Evolutionary conservation across 2,113 vertebrate genomes (phyloP).

Genomic region (Mesembrinibis cayennensis): DNA sequence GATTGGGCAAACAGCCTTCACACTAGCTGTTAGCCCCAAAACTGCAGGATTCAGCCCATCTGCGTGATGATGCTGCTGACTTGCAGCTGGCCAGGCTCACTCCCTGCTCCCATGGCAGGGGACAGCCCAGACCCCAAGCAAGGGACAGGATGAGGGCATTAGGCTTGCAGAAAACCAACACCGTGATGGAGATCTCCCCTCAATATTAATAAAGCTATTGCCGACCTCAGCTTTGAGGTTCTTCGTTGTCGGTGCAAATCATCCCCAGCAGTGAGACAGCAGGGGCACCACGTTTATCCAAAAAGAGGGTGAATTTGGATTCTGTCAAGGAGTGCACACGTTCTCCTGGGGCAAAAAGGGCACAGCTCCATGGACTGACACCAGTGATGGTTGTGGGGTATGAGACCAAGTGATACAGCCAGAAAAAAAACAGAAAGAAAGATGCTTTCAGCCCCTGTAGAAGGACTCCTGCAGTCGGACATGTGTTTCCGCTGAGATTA

Average conservation of each 20-base stretch:
- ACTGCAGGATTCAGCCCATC: background rate
- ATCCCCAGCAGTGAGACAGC: background rate
- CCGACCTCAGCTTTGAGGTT: background rate
- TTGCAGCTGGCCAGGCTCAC: background rate
- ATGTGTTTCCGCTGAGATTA: accelerated
- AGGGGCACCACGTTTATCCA: background rate
- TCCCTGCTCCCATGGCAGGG: background rate
- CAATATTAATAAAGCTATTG: background rate
- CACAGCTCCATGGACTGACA: background rate
- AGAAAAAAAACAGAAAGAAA: background rate
- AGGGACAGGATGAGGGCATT: background rate
- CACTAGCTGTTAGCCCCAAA: background rate
- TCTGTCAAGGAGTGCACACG: accelerated
- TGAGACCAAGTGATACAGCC: background rate
- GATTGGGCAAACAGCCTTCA: background rate
- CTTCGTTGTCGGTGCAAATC: background rate
- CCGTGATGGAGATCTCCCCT: accelerated
- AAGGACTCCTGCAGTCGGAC: background rate
- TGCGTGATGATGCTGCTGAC: background rate
- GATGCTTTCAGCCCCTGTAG: background rate
- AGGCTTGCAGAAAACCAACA: background rate
- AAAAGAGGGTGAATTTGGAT: background rate
- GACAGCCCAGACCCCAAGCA: background rate
- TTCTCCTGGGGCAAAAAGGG: background rate
- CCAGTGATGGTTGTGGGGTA: background rate